Evolutionary conservation across 2,888 invertebrate species (phyloP), one percentile per base, ranked within the genome.

Genomic region (Diloba caeruleocephala): DNA sequence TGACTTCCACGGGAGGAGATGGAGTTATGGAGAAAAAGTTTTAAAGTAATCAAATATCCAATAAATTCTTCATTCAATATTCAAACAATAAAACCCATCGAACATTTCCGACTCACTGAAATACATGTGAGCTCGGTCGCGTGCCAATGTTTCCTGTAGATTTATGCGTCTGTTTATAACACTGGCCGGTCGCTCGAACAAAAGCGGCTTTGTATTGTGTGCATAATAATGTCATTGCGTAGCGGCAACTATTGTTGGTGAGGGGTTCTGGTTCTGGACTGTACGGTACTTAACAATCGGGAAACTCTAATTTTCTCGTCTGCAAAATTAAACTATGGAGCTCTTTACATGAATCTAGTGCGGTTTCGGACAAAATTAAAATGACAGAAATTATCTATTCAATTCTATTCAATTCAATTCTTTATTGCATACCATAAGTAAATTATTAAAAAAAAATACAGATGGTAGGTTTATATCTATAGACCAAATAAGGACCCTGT

Each of bases 161-260:
- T 77, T 77, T 76, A 77, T 74, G 68, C 53, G 54, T 62, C 60
- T 76, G 78, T 70, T 63, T 74, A 62, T 60, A 71, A 71, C 74
- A 75, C 71, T 78, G 76, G 64, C 58, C 73, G 73, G 43, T 49
- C 28, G 39, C 34, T 17, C 13, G 57, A 69, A 74, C 76, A 73
- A 75, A 71, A 62, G 67, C 69, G 37, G 73, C 74, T 69, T 57
- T 77, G 78, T 76, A 76, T 71, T 76, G 73, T 69, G 61, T 48
- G 48, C 60, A 54, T 54, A 36, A 56, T 66, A 57, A 72, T 68
- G 54, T 56, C 67, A 59, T 45, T 48, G 62, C 55, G 71, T 37
- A 61, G 58, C 63, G 41, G 63, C 56, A 48, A 68, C 73, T 70
- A 68, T 70, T 72, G 60, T 66, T 55, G 7, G 33, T 31, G 39